Percentiles rank a stretch among this genome's conserved stretches.
These are phyloP conservation scores for Fistularia tabacaria DNA, from an alignment of 2,797 vertebrate species.

Conservation along the genomic window DNA sequence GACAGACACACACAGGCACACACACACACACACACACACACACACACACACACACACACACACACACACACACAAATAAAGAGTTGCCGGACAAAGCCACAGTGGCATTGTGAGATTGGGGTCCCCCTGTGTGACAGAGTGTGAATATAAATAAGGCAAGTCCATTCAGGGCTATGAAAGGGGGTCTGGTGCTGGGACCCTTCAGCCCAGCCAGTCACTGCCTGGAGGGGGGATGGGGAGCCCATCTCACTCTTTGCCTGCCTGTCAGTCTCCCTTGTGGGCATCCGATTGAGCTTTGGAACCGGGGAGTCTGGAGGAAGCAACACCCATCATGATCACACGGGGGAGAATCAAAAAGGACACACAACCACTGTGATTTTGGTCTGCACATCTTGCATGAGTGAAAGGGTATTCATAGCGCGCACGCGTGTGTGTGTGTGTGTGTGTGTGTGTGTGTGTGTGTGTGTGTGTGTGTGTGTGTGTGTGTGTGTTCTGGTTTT, in stretches of 20 bases:
- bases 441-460: neutral
- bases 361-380: conserved; percentile 13
- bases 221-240: conserved; percentile 58
- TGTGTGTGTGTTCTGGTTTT: conserved; percentile 21
- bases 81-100: conserved; percentile 73
- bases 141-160: conserved; percentile 82
- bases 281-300: conserved; percentile 43
- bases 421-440: conserved; percentile 5
- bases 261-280: conserved; percentile 48
- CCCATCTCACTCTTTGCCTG: conserved; percentile 43
- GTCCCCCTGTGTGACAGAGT: conserved; percentile 73
- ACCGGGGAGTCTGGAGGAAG: conserved; percentile 42
- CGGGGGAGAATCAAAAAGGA: conserved; percentile 36
- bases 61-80: too few species aligned
- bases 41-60: too few species aligned
- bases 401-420: conserved; percentile 7
- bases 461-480: conserved; percentile 12
- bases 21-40: too few species aligned
- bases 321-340: conserved; percentile 45
- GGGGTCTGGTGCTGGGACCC: conserved; percentile 75
- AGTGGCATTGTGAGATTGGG: conserved; percentile 77
- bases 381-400: conserved; percentile 2
- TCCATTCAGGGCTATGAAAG: conserved; percentile 78
- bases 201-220: conserved; percentile 64
- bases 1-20: too few species aligned